Evolutionary conservation across 2,113 vertebrate genomes (phyloP), one percentile per base, ranked within the genome.

Genomic region (Nibea coibor): DNA sequence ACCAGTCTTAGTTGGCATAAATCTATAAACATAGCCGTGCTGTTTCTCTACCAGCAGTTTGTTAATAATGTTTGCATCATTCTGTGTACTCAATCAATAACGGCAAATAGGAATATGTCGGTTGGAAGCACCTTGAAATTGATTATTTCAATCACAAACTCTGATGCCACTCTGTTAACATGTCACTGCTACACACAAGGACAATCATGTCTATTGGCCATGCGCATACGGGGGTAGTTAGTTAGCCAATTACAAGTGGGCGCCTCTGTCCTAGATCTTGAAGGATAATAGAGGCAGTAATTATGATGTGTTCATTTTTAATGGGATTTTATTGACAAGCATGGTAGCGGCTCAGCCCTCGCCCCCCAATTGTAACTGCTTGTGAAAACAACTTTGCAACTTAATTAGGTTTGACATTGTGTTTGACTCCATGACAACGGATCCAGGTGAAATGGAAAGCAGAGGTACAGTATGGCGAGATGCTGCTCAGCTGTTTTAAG

Each of bases 281-380:
- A 91, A 92, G 91, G 92, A 93, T 93, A 92, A 93, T 92, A 90
- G 82, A 92, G 85, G 69, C 77, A 81, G 85, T 94, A 92, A 94
- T 93, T 93, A 93, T 92, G 89, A 91, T 93, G 92, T 93, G 90
- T 88, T 94, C 75, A 88, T 92, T 92, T 92, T 91, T 93, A 93
- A 94, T 90, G 72, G 74, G 80, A 75, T 89, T 93, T 95, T 94
- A 95, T 93, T 94, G 94, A 94, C 94, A 90, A 90, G 88, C 87
- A 85, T 75, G 67, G 80, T 76, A 75, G 84, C 71, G 20, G 74
- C 86, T 70, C 85, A 84, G 89, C 73, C 73, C 75, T 76, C 69
- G 20, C 79, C 80, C 84, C 24, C 82, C 80, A 48, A 75, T 85
- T 80, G 85, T 87, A 87, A 86, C 78, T 90, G 93, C 89, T 88